A percentile compares a stretch with the other conserved stretches of the same genome.
These are phyloP conservation scores for Exephanes ischioxanthus DNA, from an alignment of 2,888 invertebrate genomes.

Conservation along the genomic window DNA sequence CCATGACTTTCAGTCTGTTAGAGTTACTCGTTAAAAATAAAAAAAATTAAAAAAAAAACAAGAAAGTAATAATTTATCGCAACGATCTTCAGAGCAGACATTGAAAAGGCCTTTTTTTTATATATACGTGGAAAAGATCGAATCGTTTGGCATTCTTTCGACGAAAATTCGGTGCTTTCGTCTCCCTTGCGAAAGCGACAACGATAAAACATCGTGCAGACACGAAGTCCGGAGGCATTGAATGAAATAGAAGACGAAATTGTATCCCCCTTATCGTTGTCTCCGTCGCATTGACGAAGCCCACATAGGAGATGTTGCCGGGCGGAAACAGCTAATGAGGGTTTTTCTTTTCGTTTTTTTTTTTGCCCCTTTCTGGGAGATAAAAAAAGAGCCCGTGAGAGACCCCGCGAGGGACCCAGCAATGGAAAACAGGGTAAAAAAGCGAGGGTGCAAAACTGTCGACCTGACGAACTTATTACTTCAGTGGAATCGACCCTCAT, in stretches of 20 bases:
- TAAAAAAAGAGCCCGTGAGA: background rate
- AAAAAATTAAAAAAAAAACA: background rate
- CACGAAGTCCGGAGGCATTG: background rate
- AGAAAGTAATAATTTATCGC: background rate
- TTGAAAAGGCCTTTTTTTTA: too few relatives aligned
- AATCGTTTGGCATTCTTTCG: background rate
- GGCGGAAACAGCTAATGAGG: conserved; percentile 35
- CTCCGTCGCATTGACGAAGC: conserved; percentile 4
- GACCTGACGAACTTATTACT: conserved; percentile 34
- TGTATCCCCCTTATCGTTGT: background rate
- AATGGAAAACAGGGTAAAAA: conserved; percentile 18
- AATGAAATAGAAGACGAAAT: background rate
- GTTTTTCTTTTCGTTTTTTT: conserved; percentile 20
- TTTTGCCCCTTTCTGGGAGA: background rate
- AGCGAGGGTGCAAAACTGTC: conserved; percentile 23
- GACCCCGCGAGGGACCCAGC: background rate
- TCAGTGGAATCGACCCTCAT: conserved; percentile 4
- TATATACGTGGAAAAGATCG: background rate
- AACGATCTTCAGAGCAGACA: too few relatives aligned
- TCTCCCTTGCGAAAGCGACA: background rate
- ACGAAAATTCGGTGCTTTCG: background rate
- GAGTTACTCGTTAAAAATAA: too few relatives aligned
- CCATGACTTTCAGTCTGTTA: too few relatives aligned
- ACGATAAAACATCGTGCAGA: background rate
- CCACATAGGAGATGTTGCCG: conserved; percentile 17